Conservation (phyloP, 2,888 invertebrate genomes). For the Dorcus hopei region DNA sequence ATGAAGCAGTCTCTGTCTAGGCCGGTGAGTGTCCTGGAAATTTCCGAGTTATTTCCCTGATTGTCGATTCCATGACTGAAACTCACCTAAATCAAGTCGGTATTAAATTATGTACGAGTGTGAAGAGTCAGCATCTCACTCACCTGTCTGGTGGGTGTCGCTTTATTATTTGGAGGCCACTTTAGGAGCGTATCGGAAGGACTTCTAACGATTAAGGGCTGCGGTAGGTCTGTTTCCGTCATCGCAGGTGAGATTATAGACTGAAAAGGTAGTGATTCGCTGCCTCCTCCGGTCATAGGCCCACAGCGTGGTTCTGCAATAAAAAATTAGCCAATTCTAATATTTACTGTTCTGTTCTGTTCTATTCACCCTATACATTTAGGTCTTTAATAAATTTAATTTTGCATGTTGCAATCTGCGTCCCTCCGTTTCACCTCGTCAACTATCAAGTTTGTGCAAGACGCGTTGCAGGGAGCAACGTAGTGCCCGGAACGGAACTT, state of each 20-base stretch:
- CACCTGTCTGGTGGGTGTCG: constrained; percentile 53
- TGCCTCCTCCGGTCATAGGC: constrained; percentile 59
- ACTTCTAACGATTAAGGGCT: constrained; percentile 67
- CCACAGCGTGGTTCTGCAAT: constrained; percentile 69
- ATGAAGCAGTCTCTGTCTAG: constrained; percentile 90
- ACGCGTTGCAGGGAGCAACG: too few species aligned
- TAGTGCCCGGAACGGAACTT: too few species aligned
- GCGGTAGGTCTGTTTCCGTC: constrained; percentile 65
- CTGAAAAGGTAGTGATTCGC: constrained; percentile 45
- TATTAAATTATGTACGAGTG: background rate
- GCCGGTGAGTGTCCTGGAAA: constrained; percentile 69
- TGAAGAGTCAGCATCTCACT: background rate
- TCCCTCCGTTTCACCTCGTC: too few species aligned
- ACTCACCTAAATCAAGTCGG: constrained; percentile 33
- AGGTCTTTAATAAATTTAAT: too few species aligned
- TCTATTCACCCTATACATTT: too few species aligned
- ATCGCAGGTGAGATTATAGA: constrained; percentile 56
- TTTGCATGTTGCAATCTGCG: too few species aligned
- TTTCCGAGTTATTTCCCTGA: constrained; percentile 31
- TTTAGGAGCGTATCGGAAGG: constrained; percentile 62
- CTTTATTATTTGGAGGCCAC: constrained; percentile 52
- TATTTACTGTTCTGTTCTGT: too few species aligned
- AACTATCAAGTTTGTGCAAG: too few species aligned
- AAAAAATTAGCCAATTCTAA: constrained; percentile 2
- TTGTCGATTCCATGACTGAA: constrained; percentile 42